Evolutionary conservation across 2,797 vertebrate species (phyloP).

Genomic region (Yasuhikotakia modesta): DNA sequence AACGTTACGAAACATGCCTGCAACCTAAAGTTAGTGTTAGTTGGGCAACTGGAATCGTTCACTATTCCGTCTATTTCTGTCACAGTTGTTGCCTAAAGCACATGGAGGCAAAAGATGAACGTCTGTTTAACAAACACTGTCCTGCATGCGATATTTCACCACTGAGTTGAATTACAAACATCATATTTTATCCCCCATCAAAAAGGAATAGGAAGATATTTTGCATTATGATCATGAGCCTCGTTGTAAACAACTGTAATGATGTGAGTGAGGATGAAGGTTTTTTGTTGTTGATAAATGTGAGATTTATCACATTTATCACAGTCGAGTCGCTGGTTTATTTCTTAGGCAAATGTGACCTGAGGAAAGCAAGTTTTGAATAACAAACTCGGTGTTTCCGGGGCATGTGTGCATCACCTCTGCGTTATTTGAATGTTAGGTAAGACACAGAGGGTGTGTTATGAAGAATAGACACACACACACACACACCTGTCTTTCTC

Average conservation of each 20-base stretch:
- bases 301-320: not conserved
- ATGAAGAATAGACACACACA: not conserved
- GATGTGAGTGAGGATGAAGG: too few species aligned
- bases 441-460: slow-evolving; percentile 9
- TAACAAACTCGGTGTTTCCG: slow-evolving; percentile 36
- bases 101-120: not conserved
- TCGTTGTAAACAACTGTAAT: too few species aligned
- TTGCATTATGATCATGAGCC: too few species aligned
- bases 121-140: slow-evolving; percentile 8
- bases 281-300: too few species aligned
- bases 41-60: slow-evolving; percentile 4
- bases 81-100: not conserved
- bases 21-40: too few species aligned
- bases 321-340: not conserved
- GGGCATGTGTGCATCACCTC: slow-evolving; percentile 12
- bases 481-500: not conserved
- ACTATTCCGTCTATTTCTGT: slow-evolving; percentile 4
- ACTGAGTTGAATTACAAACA: not conserved
- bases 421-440: slow-evolving; percentile 39
- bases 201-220: too few species aligned
- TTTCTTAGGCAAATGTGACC: slow-evolving; percentile 62
- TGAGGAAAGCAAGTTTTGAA: slow-evolving; percentile 23
- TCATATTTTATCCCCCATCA: too few species aligned
- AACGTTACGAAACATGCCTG: too few species aligned
- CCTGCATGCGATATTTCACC: too few species aligned